A percentile compares a stretch with the other conserved stretches of the same genome.
Conservation (phyloP, 1,140 invertebrate species). For the Brachionus rubens region DNA sequence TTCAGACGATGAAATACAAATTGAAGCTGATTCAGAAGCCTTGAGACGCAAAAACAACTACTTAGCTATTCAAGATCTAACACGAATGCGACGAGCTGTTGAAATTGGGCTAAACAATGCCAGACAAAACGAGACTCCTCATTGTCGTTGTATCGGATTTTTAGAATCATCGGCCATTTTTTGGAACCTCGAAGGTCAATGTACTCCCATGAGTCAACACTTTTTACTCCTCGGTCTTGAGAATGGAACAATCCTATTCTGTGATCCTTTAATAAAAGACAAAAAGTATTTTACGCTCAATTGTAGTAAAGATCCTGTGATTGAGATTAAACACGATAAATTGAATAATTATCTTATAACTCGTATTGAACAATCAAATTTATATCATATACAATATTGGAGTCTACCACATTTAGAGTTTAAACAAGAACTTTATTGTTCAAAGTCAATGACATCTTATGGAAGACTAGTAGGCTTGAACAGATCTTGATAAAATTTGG, state of each 20-base stretch:
- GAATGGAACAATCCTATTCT: neutral
- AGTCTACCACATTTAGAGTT: constrained; percentile 54
- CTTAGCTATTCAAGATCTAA: constrained; percentile 9
- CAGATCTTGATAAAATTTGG: neutral
- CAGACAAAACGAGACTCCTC: constrained; percentile 49
- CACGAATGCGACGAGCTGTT: neutral
- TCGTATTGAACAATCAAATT: constrained; percentile 49
- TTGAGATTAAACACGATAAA: constrained; percentile 54
- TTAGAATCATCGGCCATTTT: constrained; percentile 54
- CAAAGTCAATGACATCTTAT: constrained; percentile 51
- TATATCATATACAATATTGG: constrained; percentile 56
- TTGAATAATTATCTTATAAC: constrained; percentile 52
- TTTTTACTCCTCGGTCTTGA: constrained; percentile 58
- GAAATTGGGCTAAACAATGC: constrained; percentile 13
- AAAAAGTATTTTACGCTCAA: constrained; percentile 35
- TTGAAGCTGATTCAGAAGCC: neutral
- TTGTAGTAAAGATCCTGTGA: constrained; percentile 48
- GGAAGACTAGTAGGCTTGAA: constrained; percentile 52
- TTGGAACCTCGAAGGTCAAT: constrained; percentile 55
- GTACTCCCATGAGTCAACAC: constrained; percentile 52
- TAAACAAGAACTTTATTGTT: constrained; percentile 54
- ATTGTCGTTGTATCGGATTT: constrained; percentile 53
- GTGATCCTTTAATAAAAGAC: constrained; percentile 2
- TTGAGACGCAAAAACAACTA: neutral
- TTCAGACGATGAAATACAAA: constrained; percentile 53